Base-by-base conservation (phyloP, 2,113 vertebrate genomes). In the Anguilla japonica region DNA sequence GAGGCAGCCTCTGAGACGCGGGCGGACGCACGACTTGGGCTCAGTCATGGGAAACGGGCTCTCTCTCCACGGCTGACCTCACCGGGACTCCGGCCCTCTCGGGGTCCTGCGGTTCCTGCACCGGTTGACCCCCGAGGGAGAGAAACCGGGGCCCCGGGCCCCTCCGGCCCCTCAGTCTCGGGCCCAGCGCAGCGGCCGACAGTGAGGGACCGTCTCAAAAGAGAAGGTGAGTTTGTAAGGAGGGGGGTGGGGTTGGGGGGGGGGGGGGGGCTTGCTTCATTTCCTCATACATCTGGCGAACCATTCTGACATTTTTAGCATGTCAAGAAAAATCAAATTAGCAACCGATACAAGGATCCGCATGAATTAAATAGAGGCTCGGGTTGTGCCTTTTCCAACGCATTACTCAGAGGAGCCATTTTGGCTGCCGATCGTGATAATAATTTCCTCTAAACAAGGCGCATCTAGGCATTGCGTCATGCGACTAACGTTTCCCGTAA, bases 401-500 rank as follows among this genome's bases (percentile, higher is more conserved):
- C 41, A 88, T 88, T 88, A 85, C 84, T 39, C 71, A 88, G 46
- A 82, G 15, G 50, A 75, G 79, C 67, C 85, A 50, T 79, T 85
- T 85, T 88, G 87, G 87, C 41, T 34, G 82, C 15, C 15, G 78
- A 41, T 40, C 18, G 46, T 20, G 56, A 29, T 53, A 53, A 53
- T 53, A 39, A 53, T 81, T 88, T 83, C 83, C 41, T 56, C 79
- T 14, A 82, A 88, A 85, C 80, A 82, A 82, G 56, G 87, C 82
- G 80, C 18, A 85, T 82, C 84, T 85, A 29, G 13, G 41, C 57
- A 67, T 83, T 88, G 75, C 78, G 53, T 88, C 80, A 88, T 82
- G 29, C 43, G 9, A 46, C 20, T 82, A 78, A 78, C 8, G 20
- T 41, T 18, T 57, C 82, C 83, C 56, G 83, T 83, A 84, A 87